Evolutionary conservation across 1,140 invertebrate genomes (phyloP).

Genomic region (Drosophila truncata): DNA sequence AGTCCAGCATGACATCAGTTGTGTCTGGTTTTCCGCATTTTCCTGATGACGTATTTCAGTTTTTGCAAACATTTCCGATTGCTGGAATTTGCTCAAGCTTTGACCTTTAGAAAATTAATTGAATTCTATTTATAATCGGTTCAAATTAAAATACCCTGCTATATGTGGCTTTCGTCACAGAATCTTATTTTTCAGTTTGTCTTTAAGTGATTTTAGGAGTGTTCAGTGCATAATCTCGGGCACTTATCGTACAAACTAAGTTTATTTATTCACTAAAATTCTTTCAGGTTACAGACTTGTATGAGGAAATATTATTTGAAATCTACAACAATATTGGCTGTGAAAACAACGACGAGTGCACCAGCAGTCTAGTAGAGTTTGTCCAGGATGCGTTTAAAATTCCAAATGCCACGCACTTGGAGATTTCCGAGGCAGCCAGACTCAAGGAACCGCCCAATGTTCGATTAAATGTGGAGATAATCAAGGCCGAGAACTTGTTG

Average conservation of each 20-base stretch:
- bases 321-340: conserved; percentile 96
- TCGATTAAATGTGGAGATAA: conserved; percentile 95
- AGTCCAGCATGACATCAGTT: conserved; percentile 35
- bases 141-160: conserved; percentile 15
- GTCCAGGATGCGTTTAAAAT: conserved; percentile 95
- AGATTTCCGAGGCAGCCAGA: conserved; percentile 89
- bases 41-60: conserved; percentile 18
- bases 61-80: conserved; percentile 35
- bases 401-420: conserved; percentile 90
- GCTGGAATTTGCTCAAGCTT: conserved; percentile 30
- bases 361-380: conserved; percentile 91
- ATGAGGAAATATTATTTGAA: conserved; percentile 96
- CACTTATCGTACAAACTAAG: not conserved
- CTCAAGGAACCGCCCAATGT: conserved; percentile 95
- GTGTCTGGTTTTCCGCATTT: conserved; percentile 25
- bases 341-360: conserved; percentile 90
- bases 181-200: not conserved
- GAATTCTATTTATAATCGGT: conserved; percentile 35
- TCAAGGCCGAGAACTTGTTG: conserved; percentile 96
- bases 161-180: conserved; percentile 5
- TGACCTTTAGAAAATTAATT: conserved; percentile 38
- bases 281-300: conserved; percentile 94
- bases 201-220: not conserved
- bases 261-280: not conserved
- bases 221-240: not conserved